A percentile compares a stretch with the other conserved stretches of the same genome.
Conservation (phyloP, 2,888 invertebrate genomes). For the Gortyna flavago region DNA sequence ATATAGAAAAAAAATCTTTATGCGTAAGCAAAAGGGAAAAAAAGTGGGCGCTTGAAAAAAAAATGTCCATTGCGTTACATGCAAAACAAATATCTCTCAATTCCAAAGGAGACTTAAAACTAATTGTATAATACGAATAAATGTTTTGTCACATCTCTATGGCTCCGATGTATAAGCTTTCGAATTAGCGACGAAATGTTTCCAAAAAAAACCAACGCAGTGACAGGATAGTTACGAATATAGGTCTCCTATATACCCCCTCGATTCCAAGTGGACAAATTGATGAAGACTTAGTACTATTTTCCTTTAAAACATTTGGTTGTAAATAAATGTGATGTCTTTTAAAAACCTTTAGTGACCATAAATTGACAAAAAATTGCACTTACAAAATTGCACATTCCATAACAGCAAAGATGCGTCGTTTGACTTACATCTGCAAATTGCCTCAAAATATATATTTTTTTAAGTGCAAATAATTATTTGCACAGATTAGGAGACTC, state of each 20-base stretch:
- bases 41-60: conserved; percentile 74
- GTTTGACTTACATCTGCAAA: conserved; percentile 12
- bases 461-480: conserved; percentile 3
- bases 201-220: conserved; percentile 29
- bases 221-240: conserved; percentile 32
- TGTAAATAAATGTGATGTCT: conserved; percentile 47
- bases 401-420: conserved; percentile 11
- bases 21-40: conserved; percentile 79
- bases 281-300: conserved; percentile 9
- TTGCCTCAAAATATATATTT: background rate
- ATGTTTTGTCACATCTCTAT: conserved; percentile 86
- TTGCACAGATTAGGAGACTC: conserved; percentile 32
- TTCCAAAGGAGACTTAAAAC: conserved; percentile 87
- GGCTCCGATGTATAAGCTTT: conserved; percentile 79
- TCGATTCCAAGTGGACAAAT: conserved; percentile 43
- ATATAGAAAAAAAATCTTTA: conserved; percentile 82
- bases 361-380: conserved; percentile 55
- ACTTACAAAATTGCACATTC: conserved; percentile 47
- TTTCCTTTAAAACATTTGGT: background rate
- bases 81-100: conserved; percentile 85
- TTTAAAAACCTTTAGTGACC: conserved; percentile 14
- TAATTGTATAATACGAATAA: conserved; percentile 87
- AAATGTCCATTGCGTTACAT: conserved; percentile 83
- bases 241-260: conserved; percentile 29
- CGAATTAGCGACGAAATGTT: conserved; percentile 69